phyloP scores from a whole-genome alignment of 2,888 invertebrate genomes.

The Empis livida region DNA sequence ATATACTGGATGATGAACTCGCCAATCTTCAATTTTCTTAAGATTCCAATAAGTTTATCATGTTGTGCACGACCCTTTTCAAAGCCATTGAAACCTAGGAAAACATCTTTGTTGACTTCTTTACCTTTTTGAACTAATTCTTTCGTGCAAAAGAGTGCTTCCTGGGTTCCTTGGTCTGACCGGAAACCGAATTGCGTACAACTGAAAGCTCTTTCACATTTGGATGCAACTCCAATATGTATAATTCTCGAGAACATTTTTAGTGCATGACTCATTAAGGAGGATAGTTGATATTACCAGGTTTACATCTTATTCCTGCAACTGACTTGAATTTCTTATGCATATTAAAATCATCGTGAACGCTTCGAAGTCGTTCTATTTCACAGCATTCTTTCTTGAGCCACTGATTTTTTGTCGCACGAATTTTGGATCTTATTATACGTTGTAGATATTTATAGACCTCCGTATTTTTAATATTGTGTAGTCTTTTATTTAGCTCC shows the following conservation, averaged over 20 bases:
- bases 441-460: no score
- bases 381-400: no score
- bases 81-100: not conserved
- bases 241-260: constrained; percentile 1
- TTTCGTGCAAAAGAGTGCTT: not conserved
- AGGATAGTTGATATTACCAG: no score
- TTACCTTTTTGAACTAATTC: not conserved
- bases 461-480: no score
- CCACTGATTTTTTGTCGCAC: no score
- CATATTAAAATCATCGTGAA: not conserved
- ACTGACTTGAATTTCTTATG: not conserved
- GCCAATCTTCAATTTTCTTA: no score
- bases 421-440: no score
- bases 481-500: no score
- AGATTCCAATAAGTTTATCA: no score
- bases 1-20: no score
- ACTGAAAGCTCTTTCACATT: not conserved
- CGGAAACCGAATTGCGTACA: not conserved
- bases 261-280: not conserved
- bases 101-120: not conserved
- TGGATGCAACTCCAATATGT: not conserved
- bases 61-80: not conserved
- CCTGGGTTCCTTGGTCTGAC: not conserved
- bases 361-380: not conserved
- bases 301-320: not conserved